Percentiles rank a stretch among this genome's conserved stretches.
Conservation (phyloP, 2,888 invertebrate genomes). For the Lepidocyrtoides sp. region DNA sequence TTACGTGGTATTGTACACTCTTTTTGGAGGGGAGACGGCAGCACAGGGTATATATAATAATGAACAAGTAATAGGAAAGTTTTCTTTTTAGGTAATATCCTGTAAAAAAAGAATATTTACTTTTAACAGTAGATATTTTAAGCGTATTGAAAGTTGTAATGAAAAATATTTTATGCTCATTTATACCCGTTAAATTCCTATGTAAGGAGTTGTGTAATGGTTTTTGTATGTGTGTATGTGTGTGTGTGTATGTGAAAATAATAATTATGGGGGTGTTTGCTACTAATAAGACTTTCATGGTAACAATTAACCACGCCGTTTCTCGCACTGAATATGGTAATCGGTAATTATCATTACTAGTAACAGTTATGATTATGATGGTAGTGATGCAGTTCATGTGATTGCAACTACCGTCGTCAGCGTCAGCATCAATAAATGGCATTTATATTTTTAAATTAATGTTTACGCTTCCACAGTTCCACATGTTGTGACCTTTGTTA, state of each 20-base stretch:
- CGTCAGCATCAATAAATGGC: not conserved
- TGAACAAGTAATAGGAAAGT: too few species aligned
- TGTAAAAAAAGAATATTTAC: too few species aligned
- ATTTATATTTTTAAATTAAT: too few species aligned
- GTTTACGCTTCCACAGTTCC: not conserved
- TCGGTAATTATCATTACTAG: not conserved
- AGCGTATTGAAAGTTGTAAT: too few species aligned
- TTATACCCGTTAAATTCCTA: not conserved
- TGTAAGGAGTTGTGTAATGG: not conserved
- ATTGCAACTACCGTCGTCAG: too few species aligned
- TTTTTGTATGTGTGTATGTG: too few species aligned
- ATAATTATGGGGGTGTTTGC: constrained; percentile 32
- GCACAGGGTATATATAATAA: too few species aligned
- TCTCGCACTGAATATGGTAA: constrained; percentile 38
- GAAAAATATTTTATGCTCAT: constrained; percentile 2
- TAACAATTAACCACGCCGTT: constrained; percentile 33
- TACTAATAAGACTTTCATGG: constrained; percentile 20
- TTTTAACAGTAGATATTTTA: too few species aligned
- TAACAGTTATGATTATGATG: not conserved
- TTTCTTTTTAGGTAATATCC: not conserved
- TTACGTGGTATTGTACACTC: constrained; percentile 48
- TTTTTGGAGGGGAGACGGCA: constrained; percentile 1
- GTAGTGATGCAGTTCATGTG: too few species aligned
- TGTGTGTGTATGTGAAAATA: not conserved
- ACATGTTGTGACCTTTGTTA: not conserved